phyloP scores from a whole-genome alignment of 2,888 invertebrate species.

The Eupithecia subfuscata region DNA sequence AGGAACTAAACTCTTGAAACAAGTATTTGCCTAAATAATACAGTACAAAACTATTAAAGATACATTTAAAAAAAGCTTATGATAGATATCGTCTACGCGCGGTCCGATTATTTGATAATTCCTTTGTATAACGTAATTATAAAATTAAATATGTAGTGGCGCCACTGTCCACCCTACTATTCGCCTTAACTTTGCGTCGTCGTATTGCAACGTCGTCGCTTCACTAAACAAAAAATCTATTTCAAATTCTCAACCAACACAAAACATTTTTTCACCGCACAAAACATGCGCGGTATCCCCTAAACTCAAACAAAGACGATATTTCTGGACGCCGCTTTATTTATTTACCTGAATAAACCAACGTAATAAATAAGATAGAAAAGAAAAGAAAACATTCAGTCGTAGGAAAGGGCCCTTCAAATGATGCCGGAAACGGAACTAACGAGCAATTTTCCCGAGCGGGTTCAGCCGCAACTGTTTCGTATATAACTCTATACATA shows the following conservation, averaged over 20 bases:
- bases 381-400: slow-evolving; percentile 12
- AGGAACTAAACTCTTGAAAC: no score
- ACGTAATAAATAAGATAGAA: slow-evolving; percentile 27
- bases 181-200: no score
- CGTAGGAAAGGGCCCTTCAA: slow-evolving; percentile 48
- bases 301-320: not conserved
- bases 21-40: no score
- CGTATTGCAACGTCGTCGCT: no score
- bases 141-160: no score
- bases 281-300: not conserved
- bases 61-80: no score
- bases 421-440: slow-evolving; percentile 59
- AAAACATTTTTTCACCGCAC: not conserved
- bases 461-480: slow-evolving; percentile 51
- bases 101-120: no score
- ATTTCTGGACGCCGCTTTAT: not conserved
- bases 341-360: not conserved
- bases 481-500: slow-evolving; percentile 22
- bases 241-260: not conserved
- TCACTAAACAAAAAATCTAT: not conserved
- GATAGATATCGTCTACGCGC: no score
- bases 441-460: slow-evolving; percentile 63
- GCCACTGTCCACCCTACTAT: no score
- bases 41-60: no score
- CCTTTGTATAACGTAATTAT: no score